These are phyloP conservation scores for Gadus macrocephalus DNA, from an alignment of 2,113 vertebrate species.

Conservation along the genomic window DNA sequence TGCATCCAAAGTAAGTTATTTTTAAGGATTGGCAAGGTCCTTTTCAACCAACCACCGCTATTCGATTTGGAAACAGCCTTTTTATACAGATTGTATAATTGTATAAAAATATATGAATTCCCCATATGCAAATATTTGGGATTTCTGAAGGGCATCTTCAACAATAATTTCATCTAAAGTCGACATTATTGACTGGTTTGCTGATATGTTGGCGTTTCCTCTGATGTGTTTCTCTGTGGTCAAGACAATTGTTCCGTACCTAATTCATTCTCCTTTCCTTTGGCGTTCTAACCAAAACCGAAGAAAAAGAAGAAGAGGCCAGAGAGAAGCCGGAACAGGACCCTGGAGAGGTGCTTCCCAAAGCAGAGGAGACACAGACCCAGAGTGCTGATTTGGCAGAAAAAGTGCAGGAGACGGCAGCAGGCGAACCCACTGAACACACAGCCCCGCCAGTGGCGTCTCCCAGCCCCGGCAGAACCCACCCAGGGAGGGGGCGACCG, in stretches of 20 bases:
- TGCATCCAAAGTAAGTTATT: too few species aligned
- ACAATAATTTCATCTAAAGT: background rate
- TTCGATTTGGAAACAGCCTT: too few species aligned
- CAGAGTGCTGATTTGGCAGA: background rate
- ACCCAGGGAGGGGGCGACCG: conserved; percentile 16
- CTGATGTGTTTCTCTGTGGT: too few species aligned
- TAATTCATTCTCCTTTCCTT: background rate
- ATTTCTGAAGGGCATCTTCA: background rate
- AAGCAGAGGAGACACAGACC: conserved; percentile 33
- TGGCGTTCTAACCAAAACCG: conserved; percentile 18
- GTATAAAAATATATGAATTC: too few species aligned
- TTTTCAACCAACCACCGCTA: too few species aligned
- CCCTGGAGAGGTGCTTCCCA: conserved; percentile 23
- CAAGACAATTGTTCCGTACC: too few species aligned
- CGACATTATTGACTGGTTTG: too few species aligned
- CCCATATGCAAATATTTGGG: too few species aligned
- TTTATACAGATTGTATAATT: too few species aligned
- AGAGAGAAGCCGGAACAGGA: conserved; percentile 35
- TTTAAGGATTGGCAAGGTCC: background rate
- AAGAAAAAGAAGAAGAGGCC: conserved; percentile 44
- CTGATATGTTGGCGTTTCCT: too few species aligned
- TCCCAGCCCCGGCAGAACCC: conserved; percentile 14
- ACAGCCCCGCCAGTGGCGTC: conserved; percentile 16
- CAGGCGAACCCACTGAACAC: too few species aligned
- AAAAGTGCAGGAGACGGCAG: background rate